Evolutionary conservation across 2,888 invertebrate genomes (phyloP), one percentile per base, ranked within the genome.

Genomic region (Stenodera caucasica): DNA sequence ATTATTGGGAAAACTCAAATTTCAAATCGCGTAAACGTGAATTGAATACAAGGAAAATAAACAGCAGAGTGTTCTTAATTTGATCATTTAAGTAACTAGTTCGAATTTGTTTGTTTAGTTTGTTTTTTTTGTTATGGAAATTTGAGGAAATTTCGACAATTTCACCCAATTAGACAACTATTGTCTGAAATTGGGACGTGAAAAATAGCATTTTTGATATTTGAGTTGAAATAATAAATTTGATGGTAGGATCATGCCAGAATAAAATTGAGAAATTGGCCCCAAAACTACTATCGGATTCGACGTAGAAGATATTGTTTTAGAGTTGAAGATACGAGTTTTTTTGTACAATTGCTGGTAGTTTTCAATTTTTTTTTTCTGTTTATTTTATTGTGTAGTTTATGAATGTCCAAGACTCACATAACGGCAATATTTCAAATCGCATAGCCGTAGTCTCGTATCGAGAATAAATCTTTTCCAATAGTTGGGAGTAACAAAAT

Each of bases 401-500:
- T 21, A 45, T 32, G 53, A 49, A 32, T 40, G 57, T 26, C 53
- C 54, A 58, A 33, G 45, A 54, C 45, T 58, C 55, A 52, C 49
- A 58, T 23, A 23, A 49, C 23, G 14, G 58, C 53, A 58, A 58
- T 59, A 62, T 53, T 30, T 62, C 56, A 54, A 32, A 45, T 7
- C 23, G 7, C 4, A 18, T 15, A 8, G 21, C 14, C 2, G 8
- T 29, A 7, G 55, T 30, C 23, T 21, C 45, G 45, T 45, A 40
- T 58, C 53, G 49, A 55, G 49, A 58, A 62, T 62, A 62, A 62
- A 62, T 62, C 58, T 55, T 45, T 11, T 12, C 21, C 45, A 11
- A 8, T 7, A 29, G 29, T 45, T 12, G 49, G 58, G 53, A 26
- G 56, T 60, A 57, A 60, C 60, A 55, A 57, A 63, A 63, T 63